Evolutionary conservation across 2,797 vertebrate species (phyloP).

Genomic region (Tiaroga cobitis): DNA sequence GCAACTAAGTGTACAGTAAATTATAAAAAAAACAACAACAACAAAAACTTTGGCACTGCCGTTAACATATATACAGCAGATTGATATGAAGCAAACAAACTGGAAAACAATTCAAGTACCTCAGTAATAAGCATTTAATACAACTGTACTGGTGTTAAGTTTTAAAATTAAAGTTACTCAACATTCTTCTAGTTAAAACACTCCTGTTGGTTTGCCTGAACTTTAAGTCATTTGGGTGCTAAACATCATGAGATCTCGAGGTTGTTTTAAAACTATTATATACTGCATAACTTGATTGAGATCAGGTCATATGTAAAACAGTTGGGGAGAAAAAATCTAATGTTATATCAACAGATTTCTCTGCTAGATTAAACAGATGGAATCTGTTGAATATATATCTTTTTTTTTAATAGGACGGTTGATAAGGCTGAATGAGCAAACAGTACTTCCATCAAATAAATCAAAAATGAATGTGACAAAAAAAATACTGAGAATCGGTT

Average conservation of each 20-base stretch:
- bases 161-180: not conserved
- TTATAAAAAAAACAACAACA: not conserved
- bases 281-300: not conserved
- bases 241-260: not conserved
- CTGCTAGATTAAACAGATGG: not conserved
- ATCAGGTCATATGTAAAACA: not conserved
- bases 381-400: not conserved
- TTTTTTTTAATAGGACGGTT: not conserved
- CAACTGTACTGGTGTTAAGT: not conserved
- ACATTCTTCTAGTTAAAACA: not conserved
- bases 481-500: not conserved
- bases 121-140: not conserved
- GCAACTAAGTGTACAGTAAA: not conserved
- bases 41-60: conserved; percentile 6
- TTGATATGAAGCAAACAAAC: not conserved
- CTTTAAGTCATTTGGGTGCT: not conserved
- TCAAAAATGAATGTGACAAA: not conserved
- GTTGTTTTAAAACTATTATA: not conserved
- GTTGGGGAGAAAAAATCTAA: not conserved
- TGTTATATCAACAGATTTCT: not conserved
- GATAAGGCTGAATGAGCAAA: not conserved
- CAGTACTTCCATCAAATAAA: not conserved
- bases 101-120: conserved; percentile 18
- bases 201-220: not conserved
- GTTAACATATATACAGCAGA: conserved; percentile 8